These are phyloP conservation scores for Streblospio benedicti DNA, from an alignment of 1,140 invertebrate genomes.

Conservation along the genomic window DNA sequence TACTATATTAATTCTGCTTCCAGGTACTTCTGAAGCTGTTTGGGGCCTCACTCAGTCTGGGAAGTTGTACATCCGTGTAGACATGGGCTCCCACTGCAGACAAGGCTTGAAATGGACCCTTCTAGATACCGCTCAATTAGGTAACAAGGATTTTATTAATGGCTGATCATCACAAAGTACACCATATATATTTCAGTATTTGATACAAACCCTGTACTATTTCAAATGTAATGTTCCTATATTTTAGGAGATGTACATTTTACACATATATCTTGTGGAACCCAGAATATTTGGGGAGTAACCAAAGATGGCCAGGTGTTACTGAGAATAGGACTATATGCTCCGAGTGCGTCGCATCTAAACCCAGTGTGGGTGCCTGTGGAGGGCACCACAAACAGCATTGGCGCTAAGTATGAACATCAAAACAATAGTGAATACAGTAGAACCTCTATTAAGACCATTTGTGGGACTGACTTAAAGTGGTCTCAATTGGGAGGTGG, in stretches of 20 bases:
- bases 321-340: slow-evolving; percentile 49
- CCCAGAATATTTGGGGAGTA: slow-evolving; percentile 51
- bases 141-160: slow-evolving; percentile 28
- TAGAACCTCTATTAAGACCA: too few relatives aligned
- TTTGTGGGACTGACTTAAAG: too few relatives aligned
- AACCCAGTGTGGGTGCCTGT: slow-evolving; percentile 52
- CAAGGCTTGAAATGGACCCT: slow-evolving; percentile 46
- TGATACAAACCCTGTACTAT: too few relatives aligned
- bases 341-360: slow-evolving; percentile 43
- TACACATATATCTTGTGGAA: slow-evolving; percentile 48
- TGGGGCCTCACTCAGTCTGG: slow-evolving; percentile 49
- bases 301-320: slow-evolving; percentile 49
- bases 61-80: slow-evolving; percentile 46
- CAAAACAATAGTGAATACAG: too few relatives aligned
- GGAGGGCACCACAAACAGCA: slow-evolving; percentile 22
- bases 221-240: too few relatives aligned
- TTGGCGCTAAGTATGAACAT: background rate
- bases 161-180: too few relatives aligned
- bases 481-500: too few relatives aligned
- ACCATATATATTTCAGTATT: too few relatives aligned
- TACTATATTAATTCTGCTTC: too few relatives aligned
- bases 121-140: slow-evolving; percentile 48
- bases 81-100: slow-evolving; percentile 38
- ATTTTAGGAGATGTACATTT: slow-evolving; percentile 46
- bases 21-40: slow-evolving; percentile 42